Base-by-base conservation (phyloP, 1,140 invertebrate species). In the Eriocheir sinensis region DNA sequence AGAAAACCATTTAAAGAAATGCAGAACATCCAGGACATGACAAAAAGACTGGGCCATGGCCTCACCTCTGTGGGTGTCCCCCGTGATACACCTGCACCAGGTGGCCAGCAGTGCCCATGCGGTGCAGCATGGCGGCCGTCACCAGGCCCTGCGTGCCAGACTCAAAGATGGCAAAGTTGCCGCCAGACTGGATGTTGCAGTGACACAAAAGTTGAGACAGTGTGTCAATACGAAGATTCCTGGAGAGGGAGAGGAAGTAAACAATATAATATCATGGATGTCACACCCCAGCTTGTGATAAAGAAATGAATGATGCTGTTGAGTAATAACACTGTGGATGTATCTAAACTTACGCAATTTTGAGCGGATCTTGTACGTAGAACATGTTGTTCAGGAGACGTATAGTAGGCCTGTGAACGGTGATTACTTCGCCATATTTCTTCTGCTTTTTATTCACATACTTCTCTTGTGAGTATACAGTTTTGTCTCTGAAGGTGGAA, bases 401-500 rank as follows among this genome's bases (percentile, higher is more conserved):
- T 92, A 99, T 97, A 41, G 97, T 98, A 0, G 99, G 98, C 96
- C 97, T 98, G 27, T 98, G 97, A 53, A 99, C 97, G 94, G 98
- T 98, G 32, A 99, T 96, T 96, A 97, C 98, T 96, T 98, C 98
- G 96, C 97, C 98, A 96, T 99, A 99, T 96, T 99, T 99, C 95
- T 98, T 98, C 96, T 98, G 98, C 96, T 99, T 99, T 96, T 99
- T 99, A 88, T 98, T 98, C 9, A 99, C 97, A 96, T 99, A 99
- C 96, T 99, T 99, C 96, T 99, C 98, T 96, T 99, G 98, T 0
- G 99, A 98, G 96, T 98, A 99, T 96, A 98, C 98, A 0, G 99
- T 99, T 97, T 99, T 99, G 44, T 97, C 97, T 40, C 97, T 97
- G 96, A 97, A 97, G 34, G 95, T 96, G 6, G 98, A 98, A 80